phyloP scores from a whole-genome alignment of 2,888 invertebrate genomes.

The Pachymerium ferrugineum region DNA sequence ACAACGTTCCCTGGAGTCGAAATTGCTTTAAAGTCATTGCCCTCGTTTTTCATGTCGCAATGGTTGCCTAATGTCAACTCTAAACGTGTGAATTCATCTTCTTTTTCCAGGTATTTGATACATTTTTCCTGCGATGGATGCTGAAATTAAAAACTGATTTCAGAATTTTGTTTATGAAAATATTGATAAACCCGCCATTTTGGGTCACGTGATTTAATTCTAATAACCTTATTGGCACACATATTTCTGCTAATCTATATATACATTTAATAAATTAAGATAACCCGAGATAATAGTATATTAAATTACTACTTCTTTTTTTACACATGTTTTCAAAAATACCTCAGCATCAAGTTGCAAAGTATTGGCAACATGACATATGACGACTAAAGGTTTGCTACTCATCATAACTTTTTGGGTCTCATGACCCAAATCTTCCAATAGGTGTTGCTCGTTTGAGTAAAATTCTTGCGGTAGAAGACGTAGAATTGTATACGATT shows the following conservation, averaged over 20 bases:
- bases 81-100: constrained; percentile 4
- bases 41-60: constrained; percentile 10
- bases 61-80: not conserved
- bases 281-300: no score
- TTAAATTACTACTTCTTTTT: no score
- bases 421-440: not conserved
- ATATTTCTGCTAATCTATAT: no score
- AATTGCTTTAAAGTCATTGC: constrained; percentile 1
- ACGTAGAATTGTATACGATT: not conserved
- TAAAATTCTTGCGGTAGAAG: not conserved
- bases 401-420: not conserved
- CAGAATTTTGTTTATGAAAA: no score
- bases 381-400: not conserved
- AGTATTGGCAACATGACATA: not conserved
- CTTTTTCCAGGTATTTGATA: constrained; percentile 20
- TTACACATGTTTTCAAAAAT: not conserved
- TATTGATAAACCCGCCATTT: no score
- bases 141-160: no score
- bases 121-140: constrained; percentile 2
- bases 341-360: not conserved
- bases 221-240: no score
- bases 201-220: no score
- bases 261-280: no score
- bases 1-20: constrained; percentile 7
- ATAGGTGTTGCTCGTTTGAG: not conserved